These are phyloP conservation scores for Drosophila rubida DNA, from an alignment of 2,888 invertebrate genomes.

Conservation along the genomic window DNA sequence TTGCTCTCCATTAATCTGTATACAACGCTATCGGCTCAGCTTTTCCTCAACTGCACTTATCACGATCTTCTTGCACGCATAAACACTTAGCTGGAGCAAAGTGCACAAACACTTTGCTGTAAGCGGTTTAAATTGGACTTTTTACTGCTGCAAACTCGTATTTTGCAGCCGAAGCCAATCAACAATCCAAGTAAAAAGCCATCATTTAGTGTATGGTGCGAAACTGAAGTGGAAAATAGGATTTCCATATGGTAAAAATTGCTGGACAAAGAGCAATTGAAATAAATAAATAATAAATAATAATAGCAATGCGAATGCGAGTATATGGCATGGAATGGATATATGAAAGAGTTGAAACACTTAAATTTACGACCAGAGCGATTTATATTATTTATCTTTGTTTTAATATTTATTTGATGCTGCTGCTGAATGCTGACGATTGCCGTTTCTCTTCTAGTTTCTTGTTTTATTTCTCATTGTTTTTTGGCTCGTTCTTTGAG, in stretches of 20 bases:
- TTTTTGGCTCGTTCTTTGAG: conserved; percentile 20
- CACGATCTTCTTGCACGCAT: neutral
- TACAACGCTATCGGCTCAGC: too few relatives aligned
- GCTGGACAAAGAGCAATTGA: conserved; percentile 28
- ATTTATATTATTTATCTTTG: conserved; percentile 56
- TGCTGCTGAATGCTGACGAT: conserved; percentile 9
- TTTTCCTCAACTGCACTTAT: neutral
- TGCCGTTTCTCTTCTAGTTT: conserved; percentile 4
- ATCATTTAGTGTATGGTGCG: conserved; percentile 1
- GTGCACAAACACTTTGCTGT: conserved; percentile 20
- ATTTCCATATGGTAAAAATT: conserved; percentile 17
- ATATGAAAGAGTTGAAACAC: conserved; percentile 8
- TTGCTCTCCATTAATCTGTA: too few relatives aligned
- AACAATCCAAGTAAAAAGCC: conserved; percentile 7
- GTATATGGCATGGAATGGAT: conserved; percentile 1
- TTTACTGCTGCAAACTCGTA: neutral
- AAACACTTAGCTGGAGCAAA: neutral
- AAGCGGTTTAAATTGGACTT: conserved; percentile 41
- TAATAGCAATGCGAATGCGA: neutral
- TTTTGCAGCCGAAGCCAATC: conserved; percentile 4
- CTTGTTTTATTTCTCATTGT: conserved; percentile 10
- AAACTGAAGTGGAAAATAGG: conserved; percentile 7
- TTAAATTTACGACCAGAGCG: conserved; percentile 17
- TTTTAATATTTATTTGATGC: conserved; percentile 52
- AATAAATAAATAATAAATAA: conserved; percentile 34